Evolutionary conservation across 2,113 vertebrate genomes (phyloP).

Genomic region (Falcunculus frontatus): DNA sequence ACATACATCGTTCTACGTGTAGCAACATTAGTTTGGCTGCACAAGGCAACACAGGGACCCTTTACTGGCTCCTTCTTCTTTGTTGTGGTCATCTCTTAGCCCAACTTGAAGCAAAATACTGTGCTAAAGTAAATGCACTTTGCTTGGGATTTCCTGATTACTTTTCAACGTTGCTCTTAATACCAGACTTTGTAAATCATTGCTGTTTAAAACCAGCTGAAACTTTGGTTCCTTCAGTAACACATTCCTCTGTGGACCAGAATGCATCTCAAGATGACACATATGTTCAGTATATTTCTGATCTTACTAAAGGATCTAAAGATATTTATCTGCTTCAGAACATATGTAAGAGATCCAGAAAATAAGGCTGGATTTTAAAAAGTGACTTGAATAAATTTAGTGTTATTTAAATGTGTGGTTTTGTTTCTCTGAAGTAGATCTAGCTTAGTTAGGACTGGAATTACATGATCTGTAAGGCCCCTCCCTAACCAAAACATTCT

Average conservation of each 20-base stretch:
- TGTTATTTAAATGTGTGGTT: background rate
- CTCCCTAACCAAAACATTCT: background rate
- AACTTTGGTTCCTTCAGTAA: background rate
- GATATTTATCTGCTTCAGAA: background rate
- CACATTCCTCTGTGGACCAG: rapidly evolving
- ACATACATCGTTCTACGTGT: rapidly evolving
- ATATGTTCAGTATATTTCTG: background rate
- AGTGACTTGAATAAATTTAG: background rate
- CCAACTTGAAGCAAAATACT: rapidly evolving
- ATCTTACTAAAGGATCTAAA: background rate
- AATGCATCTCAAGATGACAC: background rate
- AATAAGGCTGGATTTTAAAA: background rate
- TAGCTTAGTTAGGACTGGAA: background rate
- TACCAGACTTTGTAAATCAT: background rate
- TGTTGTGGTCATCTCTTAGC: background rate
- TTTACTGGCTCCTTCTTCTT: background rate
- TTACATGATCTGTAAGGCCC: background rate
- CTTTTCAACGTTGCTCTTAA: background rate
- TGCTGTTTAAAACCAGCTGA: background rate
- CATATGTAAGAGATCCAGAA: background rate
- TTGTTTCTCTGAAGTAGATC: background rate
- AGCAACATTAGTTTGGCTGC: background rate
- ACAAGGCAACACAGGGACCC: background rate
- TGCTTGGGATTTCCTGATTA: background rate
- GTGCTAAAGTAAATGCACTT: background rate